A percentile compares a stretch with the other conserved stretches of the same genome.
Evolutionary conservation across 1,140 invertebrate genomes (phyloP).

Genomic region (Delia radicum): DNA sequence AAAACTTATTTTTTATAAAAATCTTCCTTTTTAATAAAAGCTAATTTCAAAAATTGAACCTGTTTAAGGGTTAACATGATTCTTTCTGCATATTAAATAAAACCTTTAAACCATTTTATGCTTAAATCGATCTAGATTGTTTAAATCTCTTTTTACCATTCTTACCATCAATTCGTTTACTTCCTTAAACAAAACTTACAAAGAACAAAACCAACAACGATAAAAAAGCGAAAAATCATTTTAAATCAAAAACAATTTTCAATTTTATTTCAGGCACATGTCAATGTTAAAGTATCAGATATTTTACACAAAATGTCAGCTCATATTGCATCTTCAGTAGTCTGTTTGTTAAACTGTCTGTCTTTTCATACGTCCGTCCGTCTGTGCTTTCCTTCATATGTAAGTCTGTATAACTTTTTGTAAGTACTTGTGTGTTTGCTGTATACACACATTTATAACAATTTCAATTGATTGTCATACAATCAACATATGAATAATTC

Average conservation of each 20-base stretch:
- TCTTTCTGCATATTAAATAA: too few species aligned
- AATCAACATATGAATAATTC: constrained; percentile 24
- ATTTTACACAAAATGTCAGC: constrained; percentile 4
- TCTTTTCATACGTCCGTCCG: background rate
- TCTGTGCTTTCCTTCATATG: background rate
- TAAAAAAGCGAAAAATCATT: background rate
- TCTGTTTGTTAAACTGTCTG: background rate
- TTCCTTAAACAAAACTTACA: background rate
- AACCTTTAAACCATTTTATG: background rate
- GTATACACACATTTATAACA: constrained; percentile 14
- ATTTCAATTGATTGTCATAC: constrained; percentile 23
- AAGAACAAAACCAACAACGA: background rate
- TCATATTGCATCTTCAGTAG: constrained; percentile 4
- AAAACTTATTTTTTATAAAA: too few species aligned
- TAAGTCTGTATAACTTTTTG: background rate
- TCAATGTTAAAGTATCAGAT: constrained; percentile 4
- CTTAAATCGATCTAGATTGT: background rate
- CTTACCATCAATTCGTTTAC: background rate
- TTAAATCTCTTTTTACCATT: background rate
- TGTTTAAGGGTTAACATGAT: too few species aligned
- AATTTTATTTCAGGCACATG: constrained; percentile 4
- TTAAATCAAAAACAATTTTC: constrained; percentile 5
- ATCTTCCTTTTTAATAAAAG: too few species aligned
- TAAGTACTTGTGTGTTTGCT: background rate
- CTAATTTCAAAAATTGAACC: too few species aligned